These are phyloP conservation scores for Danaus melanippus DNA, from an alignment of 1,140 invertebrate species.

Conservation along the genomic window DNA sequence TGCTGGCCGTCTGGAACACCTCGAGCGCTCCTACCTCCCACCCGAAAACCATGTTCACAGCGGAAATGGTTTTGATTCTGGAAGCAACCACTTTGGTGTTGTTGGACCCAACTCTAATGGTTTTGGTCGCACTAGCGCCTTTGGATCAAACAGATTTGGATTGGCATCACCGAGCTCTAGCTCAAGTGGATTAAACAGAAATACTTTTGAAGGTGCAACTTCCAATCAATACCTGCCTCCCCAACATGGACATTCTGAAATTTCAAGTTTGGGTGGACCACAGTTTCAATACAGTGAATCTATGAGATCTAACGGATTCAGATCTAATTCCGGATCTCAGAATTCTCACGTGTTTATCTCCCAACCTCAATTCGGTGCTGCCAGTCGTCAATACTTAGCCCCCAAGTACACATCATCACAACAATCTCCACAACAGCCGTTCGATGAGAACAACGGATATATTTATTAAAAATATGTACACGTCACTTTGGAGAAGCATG, in stretches of 20 bases:
- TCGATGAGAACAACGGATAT: slow-evolving; percentile 47
- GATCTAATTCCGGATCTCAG: slow-evolving; percentile 2
- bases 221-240: slow-evolving; percentile 59
- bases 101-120: slow-evolving; percentile 5
- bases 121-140: slow-evolving; percentile 13
- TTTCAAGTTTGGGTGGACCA: slow-evolving; percentile 25
- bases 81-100: slow-evolving; percentile 5
- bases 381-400: slow-evolving; percentile 51
- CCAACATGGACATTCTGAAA: slow-evolving; percentile 37
- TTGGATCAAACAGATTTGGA: slow-evolving; percentile 22
- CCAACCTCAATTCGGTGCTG: slow-evolving; percentile 22
- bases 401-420: slow-evolving; percentile 33
- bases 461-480: slow-evolving; percentile 16
- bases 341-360: background rate
- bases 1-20: slow-evolving; percentile 50
- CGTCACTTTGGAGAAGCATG: background rate
- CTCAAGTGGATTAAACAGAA: slow-evolving; percentile 11
- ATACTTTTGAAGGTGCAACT: slow-evolving; percentile 31
- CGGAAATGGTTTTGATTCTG: slow-evolving; percentile 6
- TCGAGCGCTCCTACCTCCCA: slow-evolving; percentile 54
- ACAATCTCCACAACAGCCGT: slow-evolving; percentile 49
- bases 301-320: background rate
- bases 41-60: slow-evolving; percentile 27
- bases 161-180: slow-evolving; percentile 5
- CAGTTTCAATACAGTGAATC: slow-evolving; percentile 5